Evolutionary conservation across 2,113 vertebrate species (phyloP), one percentile per base, ranked within the genome.

Genomic region (Prinia subflava): DNA sequence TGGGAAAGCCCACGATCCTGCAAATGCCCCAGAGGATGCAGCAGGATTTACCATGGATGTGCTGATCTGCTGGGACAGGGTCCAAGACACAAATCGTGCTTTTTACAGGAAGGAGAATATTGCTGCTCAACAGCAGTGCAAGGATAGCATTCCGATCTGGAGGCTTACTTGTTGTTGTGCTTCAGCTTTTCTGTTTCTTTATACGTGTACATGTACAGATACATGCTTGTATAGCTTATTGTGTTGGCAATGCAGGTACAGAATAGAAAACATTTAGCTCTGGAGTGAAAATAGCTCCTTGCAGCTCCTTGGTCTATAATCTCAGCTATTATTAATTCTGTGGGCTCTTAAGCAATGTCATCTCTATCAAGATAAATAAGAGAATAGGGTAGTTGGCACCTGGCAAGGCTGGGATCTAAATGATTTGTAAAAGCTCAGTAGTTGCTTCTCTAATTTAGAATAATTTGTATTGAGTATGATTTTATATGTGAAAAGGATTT

Each of bases 11-110:
- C 92, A 74, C 0, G 2, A 93, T 92, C 94, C 90, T 95, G 50
- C 91, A 96, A 96, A 97, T 76, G 83, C 84, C 97, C 94, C 95
- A 93, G 94, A 96, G 70, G 22, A 57, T 85, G 78, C 60, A 50
- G 74, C 88, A 90, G 77, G 60, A 97, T 95, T 97, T 97, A 87
- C 94, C 96, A 94, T 44, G 97, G 79, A 13, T 77, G 57, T 74
- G 86, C 74, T 96, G 88, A 95, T 90, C 94, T 75, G 91, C 87
- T 95, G 94, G 89, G 91, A 47, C 5, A 44, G 55, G 44, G 68
- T 89, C 93, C 93, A 95, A 94, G 76, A 30, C 52, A 71, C 68
- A 91, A 80, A 90, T 81, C 63, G 74, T 60, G 89, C 90, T 69
- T 82, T 91, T 44, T 82, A 53, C 78, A 62, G 60, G 65, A 94